Conservation (phyloP, 2,888 invertebrate species). For the Trichogramma evanescens region DNA sequence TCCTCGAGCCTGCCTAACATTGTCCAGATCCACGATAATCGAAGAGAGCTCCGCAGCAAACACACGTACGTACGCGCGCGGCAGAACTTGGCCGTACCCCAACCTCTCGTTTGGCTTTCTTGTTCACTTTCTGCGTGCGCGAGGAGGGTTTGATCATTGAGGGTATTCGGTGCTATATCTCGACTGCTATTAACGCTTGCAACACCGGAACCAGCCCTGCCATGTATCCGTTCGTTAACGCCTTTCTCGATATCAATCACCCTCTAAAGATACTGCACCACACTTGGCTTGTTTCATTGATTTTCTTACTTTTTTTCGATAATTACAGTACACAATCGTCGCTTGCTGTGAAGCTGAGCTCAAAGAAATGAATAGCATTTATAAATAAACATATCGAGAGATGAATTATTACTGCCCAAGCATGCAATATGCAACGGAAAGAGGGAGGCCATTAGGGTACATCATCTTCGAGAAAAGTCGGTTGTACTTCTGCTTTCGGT, state of each 20-base stretch:
- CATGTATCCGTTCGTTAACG: slow-evolving; percentile 45
- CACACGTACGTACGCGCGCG: slow-evolving; percentile 25
- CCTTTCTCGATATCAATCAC: slow-evolving; percentile 26
- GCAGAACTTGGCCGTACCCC: slow-evolving; percentile 28
- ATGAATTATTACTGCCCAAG: slow-evolving; percentile 18
- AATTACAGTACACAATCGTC: background rate
- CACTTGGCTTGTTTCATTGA: no score
- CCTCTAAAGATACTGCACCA: background rate
- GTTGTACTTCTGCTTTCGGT: no score
- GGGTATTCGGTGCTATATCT: slow-evolving; percentile 35
- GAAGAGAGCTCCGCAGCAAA: slow-evolving; percentile 33
- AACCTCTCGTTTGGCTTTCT: slow-evolving; percentile 18
- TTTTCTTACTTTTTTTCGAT: no score
- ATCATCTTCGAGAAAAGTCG: background rate
- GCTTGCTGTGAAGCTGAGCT: background rate
- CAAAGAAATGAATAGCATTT: background rate
- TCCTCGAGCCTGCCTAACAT: slow-evolving; percentile 26
- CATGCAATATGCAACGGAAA: slow-evolving; percentile 8
- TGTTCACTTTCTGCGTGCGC: background rate
- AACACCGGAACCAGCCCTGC: slow-evolving; percentile 43
- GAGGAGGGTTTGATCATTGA: slow-evolving; percentile 23
- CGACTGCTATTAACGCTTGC: slow-evolving; percentile 43
- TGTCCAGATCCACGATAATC: slow-evolving; percentile 45
- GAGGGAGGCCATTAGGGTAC: slow-evolving; percentile 17
- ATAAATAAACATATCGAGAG: slow-evolving; percentile 5